Evolutionary conservation across 2,797 vertebrate genomes (phyloP).

Genomic region (Myotis myotis): DNA sequence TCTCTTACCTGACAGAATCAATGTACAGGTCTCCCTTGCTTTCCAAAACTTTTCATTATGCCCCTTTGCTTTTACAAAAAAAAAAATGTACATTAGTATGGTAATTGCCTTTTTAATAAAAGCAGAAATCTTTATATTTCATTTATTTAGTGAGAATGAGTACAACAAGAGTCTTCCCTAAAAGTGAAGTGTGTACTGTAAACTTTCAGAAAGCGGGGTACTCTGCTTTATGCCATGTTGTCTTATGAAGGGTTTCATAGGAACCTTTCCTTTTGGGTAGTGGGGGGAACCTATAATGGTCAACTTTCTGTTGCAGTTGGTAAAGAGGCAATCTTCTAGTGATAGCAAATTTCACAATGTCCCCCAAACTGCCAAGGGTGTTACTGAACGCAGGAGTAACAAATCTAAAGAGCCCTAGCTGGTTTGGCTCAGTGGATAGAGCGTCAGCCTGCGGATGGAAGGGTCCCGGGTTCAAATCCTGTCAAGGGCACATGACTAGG

Average conservation of each 20-base stretch:
- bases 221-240: not conserved
- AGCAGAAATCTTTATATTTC: not conserved
- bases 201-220: not conserved
- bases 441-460: too few relatives aligned
- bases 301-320: constrained; percentile 22
- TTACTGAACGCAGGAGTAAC: not conserved
- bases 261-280: not conserved
- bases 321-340: constrained; percentile 24
- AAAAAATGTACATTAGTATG: not conserved
- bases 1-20: not conserved
- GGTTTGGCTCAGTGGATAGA: too few relatives aligned
- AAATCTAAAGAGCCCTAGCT: too few relatives aligned
- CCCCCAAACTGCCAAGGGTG: not conserved
- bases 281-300: not conserved
- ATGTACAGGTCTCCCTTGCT: not conserved
- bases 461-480: too few relatives aligned
- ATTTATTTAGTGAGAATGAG: not conserved
- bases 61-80: not conserved
- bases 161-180: not conserved
- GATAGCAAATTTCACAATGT: not conserved
- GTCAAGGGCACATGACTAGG: too few relatives aligned
- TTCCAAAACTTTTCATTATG: not conserved
- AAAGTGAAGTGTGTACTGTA: not conserved
- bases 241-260: not conserved
- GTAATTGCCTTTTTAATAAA: not conserved